Conservation (phyloP, 2,888 invertebrate species). For the Morinoia aosen region DNA sequence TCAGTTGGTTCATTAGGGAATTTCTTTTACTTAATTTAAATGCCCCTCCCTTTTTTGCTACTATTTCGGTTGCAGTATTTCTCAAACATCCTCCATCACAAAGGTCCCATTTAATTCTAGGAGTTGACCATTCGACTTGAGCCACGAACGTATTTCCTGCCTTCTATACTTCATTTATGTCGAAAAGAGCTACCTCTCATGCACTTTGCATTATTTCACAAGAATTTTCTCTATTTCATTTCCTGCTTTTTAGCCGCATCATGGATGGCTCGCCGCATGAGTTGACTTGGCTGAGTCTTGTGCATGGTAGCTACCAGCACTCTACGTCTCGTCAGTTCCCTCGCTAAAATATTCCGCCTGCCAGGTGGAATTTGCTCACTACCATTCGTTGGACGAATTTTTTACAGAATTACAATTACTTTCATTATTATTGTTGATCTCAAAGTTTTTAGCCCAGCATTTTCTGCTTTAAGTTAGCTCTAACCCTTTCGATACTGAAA, state of each 20-base stretch:
- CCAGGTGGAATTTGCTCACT: background rate
- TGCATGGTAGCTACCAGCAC: background rate
- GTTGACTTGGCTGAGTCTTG: background rate
- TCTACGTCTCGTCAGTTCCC: no score
- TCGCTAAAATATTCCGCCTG: background rate
- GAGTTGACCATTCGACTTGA: no score
- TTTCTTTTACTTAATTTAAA: no score
- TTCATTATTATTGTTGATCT: background rate
- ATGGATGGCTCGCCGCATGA: background rate
- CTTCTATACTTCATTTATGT: background rate
- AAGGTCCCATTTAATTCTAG: no score
- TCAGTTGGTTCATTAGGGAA: no score
- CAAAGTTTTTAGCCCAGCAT: background rate
- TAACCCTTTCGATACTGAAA: background rate
- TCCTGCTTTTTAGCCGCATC: background rate
- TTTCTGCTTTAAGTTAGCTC: background rate
- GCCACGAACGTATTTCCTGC: background rate
- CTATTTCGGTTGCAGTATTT: no score
- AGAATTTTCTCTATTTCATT: background rate
- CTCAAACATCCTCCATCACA: no score
- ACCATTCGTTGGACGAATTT: background rate
- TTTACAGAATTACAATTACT: background rate
- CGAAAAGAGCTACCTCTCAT: background rate
- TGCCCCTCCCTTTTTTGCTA: no score
- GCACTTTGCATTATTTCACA: background rate